Conservation (phyloP, 2,113 vertebrate genomes). For the Chaenogobius annularis region DNA sequence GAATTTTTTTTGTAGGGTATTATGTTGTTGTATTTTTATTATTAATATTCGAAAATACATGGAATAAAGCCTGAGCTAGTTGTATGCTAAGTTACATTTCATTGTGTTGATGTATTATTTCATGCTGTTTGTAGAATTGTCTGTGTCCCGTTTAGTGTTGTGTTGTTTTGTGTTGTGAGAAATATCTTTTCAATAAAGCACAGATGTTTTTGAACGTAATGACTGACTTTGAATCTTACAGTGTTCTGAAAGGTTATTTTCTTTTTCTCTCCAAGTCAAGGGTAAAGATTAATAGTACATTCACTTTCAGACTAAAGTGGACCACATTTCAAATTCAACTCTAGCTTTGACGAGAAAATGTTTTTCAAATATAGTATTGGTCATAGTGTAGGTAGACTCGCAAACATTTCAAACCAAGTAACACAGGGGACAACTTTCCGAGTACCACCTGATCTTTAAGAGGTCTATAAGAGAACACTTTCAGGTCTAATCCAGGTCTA, state of each 20-base stretch:
- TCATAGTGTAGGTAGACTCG: too few relatives aligned
- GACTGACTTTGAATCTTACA: background rate
- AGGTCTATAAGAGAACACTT: too few relatives aligned
- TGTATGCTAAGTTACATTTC: slow-evolving; percentile 18
- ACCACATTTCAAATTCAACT: too few relatives aligned
- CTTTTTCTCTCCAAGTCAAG: background rate
- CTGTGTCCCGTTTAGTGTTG: slow-evolving; percentile 51
- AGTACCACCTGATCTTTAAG: too few relatives aligned
- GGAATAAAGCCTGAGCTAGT: slow-evolving; percentile 33
- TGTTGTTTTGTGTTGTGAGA: slow-evolving; percentile 51
- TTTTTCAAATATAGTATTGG: too few relatives aligned
- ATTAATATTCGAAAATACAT: background rate
- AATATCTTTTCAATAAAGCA: slow-evolving; percentile 61
- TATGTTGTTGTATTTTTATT: slow-evolving; percentile 34
- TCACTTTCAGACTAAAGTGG: background rate
- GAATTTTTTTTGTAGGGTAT: slow-evolving; percentile 31
- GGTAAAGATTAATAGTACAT: slow-evolving; percentile 3
- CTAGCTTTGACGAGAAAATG: too few relatives aligned
- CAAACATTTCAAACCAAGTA: too few relatives aligned
- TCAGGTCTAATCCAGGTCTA: too few relatives aligned
- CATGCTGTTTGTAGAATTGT: slow-evolving; percentile 37
- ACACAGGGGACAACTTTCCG: too few relatives aligned
- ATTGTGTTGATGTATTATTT: slow-evolving; percentile 30
- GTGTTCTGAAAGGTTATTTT: background rate
- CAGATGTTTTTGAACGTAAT: slow-evolving; percentile 49